Evolutionary conservation across 2,797 vertebrate genomes (phyloP).

Genomic region (Tragopan temminckii): DNA sequence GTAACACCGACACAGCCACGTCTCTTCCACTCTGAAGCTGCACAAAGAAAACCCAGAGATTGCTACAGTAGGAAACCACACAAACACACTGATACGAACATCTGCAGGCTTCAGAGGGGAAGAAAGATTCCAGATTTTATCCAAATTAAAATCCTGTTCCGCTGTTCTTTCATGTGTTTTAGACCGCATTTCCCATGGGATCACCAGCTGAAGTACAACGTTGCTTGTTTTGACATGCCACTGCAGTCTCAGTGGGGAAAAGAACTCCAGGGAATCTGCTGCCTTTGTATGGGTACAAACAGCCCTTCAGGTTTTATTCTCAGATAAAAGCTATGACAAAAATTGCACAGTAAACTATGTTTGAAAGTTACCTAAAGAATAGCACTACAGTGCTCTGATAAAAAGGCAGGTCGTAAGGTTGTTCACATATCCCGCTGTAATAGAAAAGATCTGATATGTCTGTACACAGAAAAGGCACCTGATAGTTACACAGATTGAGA

Average conservation of each 20-base stretch:
- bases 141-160: conserved; percentile 9
- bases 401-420: conserved; percentile 21
- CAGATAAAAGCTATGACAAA: conserved; percentile 8
- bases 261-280: conserved; percentile 31
- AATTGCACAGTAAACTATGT: conserved; percentile 24
- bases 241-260: conserved; percentile 4
- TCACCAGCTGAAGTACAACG: conserved; percentile 20
- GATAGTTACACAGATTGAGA: conserved; percentile 4
- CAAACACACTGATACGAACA: conserved; percentile 8
- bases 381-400: not conserved
- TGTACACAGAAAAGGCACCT: conserved; percentile 61
- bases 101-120: conserved; percentile 42
- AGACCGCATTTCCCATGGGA: conserved; percentile 36
- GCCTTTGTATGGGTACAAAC: conserved; percentile 20
- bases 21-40: conserved; percentile 34
- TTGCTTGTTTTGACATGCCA: conserved; percentile 38
- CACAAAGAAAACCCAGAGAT: conserved; percentile 27
- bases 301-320: conserved; percentile 62
- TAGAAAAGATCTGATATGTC: not conserved
- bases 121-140: conserved; percentile 40
- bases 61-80: conserved; percentile 5
- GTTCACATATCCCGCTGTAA: not conserved
- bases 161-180: not conserved
- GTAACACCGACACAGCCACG: not conserved
- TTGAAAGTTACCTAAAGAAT: not conserved